These are phyloP conservation scores for Dascillus cervinus DNA, from an alignment of 2,888 invertebrate genomes.

Conservation along the genomic window DNA sequence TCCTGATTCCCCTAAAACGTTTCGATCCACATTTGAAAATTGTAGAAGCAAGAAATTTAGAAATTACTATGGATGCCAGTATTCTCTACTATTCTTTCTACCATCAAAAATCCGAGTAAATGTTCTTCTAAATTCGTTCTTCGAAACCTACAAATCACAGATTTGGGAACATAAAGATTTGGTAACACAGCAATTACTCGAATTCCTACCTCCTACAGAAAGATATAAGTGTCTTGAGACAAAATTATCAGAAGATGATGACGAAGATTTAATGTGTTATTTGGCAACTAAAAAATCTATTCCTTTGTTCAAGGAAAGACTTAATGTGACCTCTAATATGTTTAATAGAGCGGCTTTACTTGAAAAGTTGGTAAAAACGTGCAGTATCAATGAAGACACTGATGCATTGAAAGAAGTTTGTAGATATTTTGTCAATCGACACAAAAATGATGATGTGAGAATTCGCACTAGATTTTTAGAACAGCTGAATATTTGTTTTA, in stretches of 20 bases:
- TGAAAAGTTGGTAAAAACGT: conserved; percentile 7
- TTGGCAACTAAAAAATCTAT: conserved; percentile 7
- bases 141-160: conserved; percentile 3
- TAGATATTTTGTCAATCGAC: conserved; percentile 4
- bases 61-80: not conserved
- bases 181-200: conserved; percentile 1
- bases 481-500: not conserved
- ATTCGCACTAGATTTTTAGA: not conserved
- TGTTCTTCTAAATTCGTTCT: conserved; percentile 5
- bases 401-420: conserved; percentile 6
- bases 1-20: conserved; percentile 1
- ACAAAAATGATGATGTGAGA: conserved; percentile 7
- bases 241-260: not conserved
- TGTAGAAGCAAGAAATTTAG: not conserved
- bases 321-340: conserved; percentile 4
- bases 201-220: conserved; percentile 5
- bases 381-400: conserved; percentile 8
- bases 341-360: conserved; percentile 3
- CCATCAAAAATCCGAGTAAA: not conserved
- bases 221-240: not conserved
- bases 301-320: conserved; percentile 5
- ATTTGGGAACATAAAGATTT: conserved; percentile 4
- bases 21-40: conserved; percentile 1
- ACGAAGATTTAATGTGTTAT: conserved; percentile 6
- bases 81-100: not conserved